A percentile compares a stretch with the other conserved stretches of the same genome.
phyloP scores from a whole-genome alignment of 1,140 invertebrate genomes.

The Centruroides vittatus region DNA sequence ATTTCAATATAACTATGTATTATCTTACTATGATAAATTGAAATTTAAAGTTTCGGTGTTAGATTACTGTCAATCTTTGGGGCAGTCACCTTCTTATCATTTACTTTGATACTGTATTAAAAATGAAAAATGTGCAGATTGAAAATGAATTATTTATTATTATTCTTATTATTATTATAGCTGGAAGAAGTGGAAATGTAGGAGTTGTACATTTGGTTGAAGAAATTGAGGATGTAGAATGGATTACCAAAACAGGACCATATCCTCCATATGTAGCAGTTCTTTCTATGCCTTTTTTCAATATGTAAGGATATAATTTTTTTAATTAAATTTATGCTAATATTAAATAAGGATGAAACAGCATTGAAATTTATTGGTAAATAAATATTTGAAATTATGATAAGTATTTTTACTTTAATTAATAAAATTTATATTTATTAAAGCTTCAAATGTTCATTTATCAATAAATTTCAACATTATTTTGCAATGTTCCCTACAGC shows the following conservation, averaged over 20 bases:
- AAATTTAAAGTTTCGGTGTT: too few relatives aligned
- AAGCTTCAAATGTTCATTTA: too few relatives aligned
- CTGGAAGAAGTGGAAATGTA: slow-evolving; percentile 52
- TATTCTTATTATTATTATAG: slow-evolving; percentile 32
- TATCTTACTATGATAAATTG: too few relatives aligned
- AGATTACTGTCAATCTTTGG: background rate
- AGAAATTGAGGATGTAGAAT: slow-evolving; percentile 45
- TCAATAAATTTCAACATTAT: too few relatives aligned
- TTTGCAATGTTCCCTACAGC: too few relatives aligned
- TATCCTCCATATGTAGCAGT: slow-evolving; percentile 29
- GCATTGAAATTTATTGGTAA: too few relatives aligned
- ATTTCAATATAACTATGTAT: too few relatives aligned
- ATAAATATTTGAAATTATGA: too few relatives aligned
- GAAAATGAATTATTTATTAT: background rate
- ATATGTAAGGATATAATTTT: slow-evolving; percentile 20
- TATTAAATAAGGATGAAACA: background rate
- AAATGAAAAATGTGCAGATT: background rate
- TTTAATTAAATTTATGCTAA: background rate
- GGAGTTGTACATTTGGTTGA: slow-evolving; percentile 65
- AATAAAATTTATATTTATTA: too few relatives aligned
- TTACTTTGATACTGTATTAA: too few relatives aligned
- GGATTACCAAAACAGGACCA: slow-evolving; percentile 49
- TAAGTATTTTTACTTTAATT: too few relatives aligned
- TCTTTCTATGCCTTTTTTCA: slow-evolving; percentile 30
- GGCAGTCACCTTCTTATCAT: background rate